Conservation (phyloP, 35 echinoderm and acorn worm species). For the Heliocidaris erythrogramma region DNA sequence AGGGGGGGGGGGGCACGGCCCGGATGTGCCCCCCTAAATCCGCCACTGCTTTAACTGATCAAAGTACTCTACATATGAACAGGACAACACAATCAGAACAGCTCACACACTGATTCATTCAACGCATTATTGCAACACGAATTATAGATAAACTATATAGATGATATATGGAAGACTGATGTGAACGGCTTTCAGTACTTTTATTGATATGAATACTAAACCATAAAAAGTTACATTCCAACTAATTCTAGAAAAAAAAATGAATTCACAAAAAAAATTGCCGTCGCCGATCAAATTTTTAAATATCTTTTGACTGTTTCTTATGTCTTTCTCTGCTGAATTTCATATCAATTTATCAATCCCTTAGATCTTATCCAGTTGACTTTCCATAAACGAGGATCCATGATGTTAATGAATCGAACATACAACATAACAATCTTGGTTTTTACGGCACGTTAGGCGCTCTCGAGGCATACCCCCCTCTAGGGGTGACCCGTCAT, state of each 20-base stretch:
- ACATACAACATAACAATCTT: slow-evolving; percentile 38
- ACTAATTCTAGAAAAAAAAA: slow-evolving; percentile 39
- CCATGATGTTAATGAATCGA: neutral
- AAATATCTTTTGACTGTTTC: neutral
- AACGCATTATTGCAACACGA: too few relatives aligned
- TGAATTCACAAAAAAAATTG: slow-evolving; percentile 28
- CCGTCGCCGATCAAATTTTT: slow-evolving; percentile 13
- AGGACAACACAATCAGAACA: too few relatives aligned
- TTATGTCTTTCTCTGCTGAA: slow-evolving; percentile 13
- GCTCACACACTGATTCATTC: too few relatives aligned
- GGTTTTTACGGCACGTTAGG: neutral
- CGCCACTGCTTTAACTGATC: too few relatives aligned
- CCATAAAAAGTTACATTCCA: slow-evolving; percentile 47
- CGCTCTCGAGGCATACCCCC: neutral
- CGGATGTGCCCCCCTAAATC: too few relatives aligned
- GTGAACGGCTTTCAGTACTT: slow-evolving; percentile 53
- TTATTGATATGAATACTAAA: slow-evolving; percentile 39
- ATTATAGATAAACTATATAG: neutral
- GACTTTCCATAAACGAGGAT: neutral
- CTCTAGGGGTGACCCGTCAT: slow-evolving; percentile 3
- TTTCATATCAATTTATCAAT: neutral
- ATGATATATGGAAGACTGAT: neutral
- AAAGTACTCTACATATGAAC: too few relatives aligned
- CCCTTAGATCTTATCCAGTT: slow-evolving; percentile 8
- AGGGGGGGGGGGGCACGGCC: too few relatives aligned